Percentiles rank a stretch among this genome's conserved stretches.
Evolutionary conservation across 2,888 invertebrate genomes (phyloP).

Genomic region (Orthonychiurus folsomi): DNA sequence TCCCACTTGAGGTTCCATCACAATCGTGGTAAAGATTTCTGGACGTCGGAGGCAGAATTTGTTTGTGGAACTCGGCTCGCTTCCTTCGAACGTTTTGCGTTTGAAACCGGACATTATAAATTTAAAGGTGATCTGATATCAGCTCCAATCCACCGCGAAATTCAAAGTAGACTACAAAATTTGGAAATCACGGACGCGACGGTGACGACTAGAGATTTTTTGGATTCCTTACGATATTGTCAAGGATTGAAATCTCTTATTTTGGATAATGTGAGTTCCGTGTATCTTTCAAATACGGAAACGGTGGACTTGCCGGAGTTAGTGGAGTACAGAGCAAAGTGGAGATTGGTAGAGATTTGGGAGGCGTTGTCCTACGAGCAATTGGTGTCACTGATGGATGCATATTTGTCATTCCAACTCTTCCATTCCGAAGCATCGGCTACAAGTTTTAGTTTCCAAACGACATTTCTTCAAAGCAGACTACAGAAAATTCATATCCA

Average conservation of each 20-base stretch:
- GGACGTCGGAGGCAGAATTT: background rate
- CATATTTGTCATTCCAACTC: background rate
- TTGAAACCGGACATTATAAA: background rate
- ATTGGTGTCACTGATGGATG: background rate
- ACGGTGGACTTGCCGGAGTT: background rate
- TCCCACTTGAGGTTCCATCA: background rate
- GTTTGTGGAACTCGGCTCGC: background rate
- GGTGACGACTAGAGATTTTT: background rate
- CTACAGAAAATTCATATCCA: background rate
- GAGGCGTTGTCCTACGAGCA: background rate
- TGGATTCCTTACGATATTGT: background rate
- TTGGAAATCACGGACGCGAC: background rate
- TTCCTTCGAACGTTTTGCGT: background rate
- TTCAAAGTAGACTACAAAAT: background rate
- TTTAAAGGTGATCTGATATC: background rate
- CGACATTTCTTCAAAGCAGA: background rate
- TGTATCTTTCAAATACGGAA: background rate
- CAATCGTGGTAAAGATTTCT: background rate
- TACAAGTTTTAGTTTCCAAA: background rate
- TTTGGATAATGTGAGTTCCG: background rate
- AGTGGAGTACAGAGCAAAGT: background rate
- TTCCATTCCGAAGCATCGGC: background rate
- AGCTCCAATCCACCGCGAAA: background rate
- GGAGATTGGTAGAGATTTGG: background rate
- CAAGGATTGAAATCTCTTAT: background rate